Evolutionary conservation across 2,797 vertebrate genomes (phyloP).

Genomic region (Trichosurus vulpecula): DNA sequence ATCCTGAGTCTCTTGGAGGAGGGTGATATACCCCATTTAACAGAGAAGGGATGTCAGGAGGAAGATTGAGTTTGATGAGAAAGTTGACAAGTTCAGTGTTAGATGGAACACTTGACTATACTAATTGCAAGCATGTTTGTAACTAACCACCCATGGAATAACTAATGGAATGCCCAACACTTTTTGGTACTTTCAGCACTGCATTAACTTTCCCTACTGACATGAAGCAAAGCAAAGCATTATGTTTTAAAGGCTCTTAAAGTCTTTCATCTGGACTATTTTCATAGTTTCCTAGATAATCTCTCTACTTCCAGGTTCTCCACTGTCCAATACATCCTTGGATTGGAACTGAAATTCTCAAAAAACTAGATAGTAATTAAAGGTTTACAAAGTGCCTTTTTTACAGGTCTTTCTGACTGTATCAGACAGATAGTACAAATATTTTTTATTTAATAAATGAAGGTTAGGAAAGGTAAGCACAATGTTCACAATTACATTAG

Average conservation of each 20-base stretch:
- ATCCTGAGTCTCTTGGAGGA: not conserved
- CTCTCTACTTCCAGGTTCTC: not conserved
- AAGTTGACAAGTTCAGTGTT: not conserved
- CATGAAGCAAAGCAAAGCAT: not conserved
- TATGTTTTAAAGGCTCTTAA: not conserved
- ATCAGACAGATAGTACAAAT: not conserved
- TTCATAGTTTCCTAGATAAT: not conserved
- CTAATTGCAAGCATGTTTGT: slow-evolving; percentile 2
- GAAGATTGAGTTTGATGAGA: not conserved
- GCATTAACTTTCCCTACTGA: not conserved
- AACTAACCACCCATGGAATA: not conserved
- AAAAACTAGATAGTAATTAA: not conserved
- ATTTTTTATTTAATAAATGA: not conserved
- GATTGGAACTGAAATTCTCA: not conserved
- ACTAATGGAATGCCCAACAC: not conserved
- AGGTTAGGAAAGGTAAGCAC: not conserved
- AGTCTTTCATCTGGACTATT: not conserved
- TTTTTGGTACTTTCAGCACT: not conserved
- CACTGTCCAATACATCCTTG: not conserved
- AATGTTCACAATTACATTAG: not conserved
- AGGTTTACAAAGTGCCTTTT: not conserved
- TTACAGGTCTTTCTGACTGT: not conserved
- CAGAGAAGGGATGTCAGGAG: not conserved
- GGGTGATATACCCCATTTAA: not conserved
- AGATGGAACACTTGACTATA: not conserved